phyloP scores from a whole-genome alignment of 2,113 vertebrate genomes.

The Acanthochromis polyacanthus region DNA sequence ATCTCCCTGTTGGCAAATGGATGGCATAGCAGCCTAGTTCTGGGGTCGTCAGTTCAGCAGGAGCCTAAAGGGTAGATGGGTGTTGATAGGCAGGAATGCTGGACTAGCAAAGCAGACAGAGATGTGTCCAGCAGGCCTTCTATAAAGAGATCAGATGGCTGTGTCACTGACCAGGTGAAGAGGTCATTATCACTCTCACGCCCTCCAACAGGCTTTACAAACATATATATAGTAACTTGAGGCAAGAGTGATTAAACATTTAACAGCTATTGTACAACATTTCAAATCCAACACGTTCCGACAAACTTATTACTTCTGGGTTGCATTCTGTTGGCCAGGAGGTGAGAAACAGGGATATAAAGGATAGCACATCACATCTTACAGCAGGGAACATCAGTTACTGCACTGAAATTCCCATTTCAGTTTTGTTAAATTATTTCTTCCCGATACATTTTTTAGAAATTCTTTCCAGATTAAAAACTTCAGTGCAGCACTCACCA shows the following conservation, averaged over 20 bases:
- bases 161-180: slow-evolving; percentile 64
- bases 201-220: slow-evolving; percentile 45
- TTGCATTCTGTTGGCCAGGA: slow-evolving; percentile 1
- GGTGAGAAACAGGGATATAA: slow-evolving; percentile 7
- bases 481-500: neutral
- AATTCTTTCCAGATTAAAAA: slow-evolving; percentile 9
- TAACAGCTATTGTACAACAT: slow-evolving; percentile 19
- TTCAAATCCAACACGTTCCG: slow-evolving; percentile 14
- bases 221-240: slow-evolving; percentile 27
- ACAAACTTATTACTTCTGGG: too few relatives aligned
- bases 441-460: neutral
- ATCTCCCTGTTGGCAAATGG: slow-evolving; percentile 83
- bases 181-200: slow-evolving; percentile 68
- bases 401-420: neutral
- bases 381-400: neutral
- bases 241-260: slow-evolving; percentile 27
- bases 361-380: neutral
- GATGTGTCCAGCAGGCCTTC: slow-evolving; percentile 52
- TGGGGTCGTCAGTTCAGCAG: slow-evolving; percentile 72
- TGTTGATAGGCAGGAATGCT: slow-evolving; percentile 67
- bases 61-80: slow-evolving; percentile 47
- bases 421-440: slow-evolving; percentile 12
- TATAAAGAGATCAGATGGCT: slow-evolving; percentile 49
- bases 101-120: slow-evolving; percentile 55
- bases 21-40: slow-evolving; percentile 65